phyloP scores from a whole-genome alignment of 2,888 invertebrate genomes.

The Athetis lepigone region DNA sequence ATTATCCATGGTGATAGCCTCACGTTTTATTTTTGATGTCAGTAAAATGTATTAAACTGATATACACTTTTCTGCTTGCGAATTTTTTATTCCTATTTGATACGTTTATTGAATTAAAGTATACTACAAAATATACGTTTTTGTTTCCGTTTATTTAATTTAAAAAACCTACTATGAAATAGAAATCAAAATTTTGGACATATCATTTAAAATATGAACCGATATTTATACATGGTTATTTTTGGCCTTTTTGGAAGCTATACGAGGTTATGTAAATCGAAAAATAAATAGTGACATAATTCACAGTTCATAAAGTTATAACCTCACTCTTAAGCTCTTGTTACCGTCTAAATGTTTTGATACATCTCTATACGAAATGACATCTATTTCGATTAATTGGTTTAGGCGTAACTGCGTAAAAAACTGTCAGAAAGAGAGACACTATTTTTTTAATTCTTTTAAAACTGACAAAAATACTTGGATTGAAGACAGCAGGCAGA shows the following conservation, averaged over 20 bases:
- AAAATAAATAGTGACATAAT: too few relatives aligned
- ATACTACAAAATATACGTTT: too few relatives aligned
- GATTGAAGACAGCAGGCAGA: background rate
- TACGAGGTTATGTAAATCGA: too few relatives aligned
- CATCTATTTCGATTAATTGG: too few relatives aligned
- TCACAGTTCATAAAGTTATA: conserved; percentile 24
- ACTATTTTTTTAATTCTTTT: conserved; percentile 21
- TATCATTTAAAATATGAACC: background rate
- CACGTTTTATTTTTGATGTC: background rate
- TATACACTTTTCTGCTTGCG: background rate
- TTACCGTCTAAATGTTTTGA: too few relatives aligned
- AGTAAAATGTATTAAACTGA: conserved; percentile 6
- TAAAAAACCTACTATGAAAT: too few relatives aligned
- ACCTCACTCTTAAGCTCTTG: too few relatives aligned
- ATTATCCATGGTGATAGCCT: conserved; percentile 27
- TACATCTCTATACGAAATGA: too few relatives aligned
- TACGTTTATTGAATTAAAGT: background rate
- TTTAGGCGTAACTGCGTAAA: too few relatives aligned
- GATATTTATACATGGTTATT: background rate
- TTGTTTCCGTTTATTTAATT: too few relatives aligned
- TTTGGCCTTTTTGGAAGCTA: background rate
- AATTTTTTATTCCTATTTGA: background rate
- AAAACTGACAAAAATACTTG: background rate
- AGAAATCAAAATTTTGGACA: too few relatives aligned
- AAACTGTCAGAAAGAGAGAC: too few relatives aligned